Base-by-base conservation (phyloP, 1,140 invertebrate species). In the Pomacea maculata region DNA sequence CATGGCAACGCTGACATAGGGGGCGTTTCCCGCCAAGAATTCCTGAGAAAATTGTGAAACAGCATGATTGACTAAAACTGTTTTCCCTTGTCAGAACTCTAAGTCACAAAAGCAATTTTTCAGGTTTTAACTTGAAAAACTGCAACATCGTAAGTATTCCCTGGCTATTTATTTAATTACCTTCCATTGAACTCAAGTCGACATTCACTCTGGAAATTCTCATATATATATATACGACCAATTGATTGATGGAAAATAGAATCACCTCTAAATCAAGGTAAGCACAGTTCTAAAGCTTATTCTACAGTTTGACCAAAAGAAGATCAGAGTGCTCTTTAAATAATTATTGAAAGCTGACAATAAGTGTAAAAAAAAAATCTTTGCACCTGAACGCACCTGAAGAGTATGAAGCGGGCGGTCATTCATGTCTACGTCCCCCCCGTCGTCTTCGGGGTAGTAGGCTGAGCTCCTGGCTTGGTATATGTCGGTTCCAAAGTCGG, bases 1-100 rank as follows among this genome's bases (percentile, higher is more conserved):
- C 86, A 87, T 87, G 21, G 86, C 86, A 80, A 87, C 86, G 64
- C 83, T 86, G 1, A 86, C 86, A 15, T 83, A 80, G 7, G n/a
- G 25, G 15, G 80, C 82, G 34, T n/a, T 52, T n/a, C 85, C 85
- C 9, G 81, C 85, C 10, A 87, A 75, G 64, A 83, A 86, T 70
- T 84, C 82, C 85, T 87, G 65, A 25, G 67, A 79, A 14, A 34
- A 34, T 65, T 21, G 6, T 29, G 34, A 11, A 12, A 75, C 17
- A 57, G 17, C n/a, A 0, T 7, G 8, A 57, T 34, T 70, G 67
- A 1, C 25, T 25, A 25, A 25, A 25, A 25, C 25, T 25, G 25
- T 25, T 25, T 45, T 6, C 0, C 34, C 34, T 45, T 45, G 0
- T 45, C 34, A 4, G 6, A 45, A 45, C 34, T 25, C 25, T 25